Evolutionary conservation across 2,888 invertebrate genomes (phyloP), one percentile per base, ranked within the genome.

Genomic region (Corbicula japonica): DNA sequence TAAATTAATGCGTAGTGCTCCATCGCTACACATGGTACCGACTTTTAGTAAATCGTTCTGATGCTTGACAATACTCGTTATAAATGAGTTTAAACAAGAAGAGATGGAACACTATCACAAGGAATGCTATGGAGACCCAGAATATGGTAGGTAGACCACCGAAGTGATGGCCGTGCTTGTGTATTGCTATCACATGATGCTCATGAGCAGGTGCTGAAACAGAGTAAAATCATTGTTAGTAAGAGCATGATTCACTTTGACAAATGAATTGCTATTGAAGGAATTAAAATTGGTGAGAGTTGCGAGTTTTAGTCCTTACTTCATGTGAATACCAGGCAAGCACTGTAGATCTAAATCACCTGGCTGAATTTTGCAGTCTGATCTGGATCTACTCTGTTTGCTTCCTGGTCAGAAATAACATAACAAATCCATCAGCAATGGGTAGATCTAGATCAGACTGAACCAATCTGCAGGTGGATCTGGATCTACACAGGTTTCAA

Each of bases 51-150:
- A 86, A 90, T 26, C 88, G 74, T n/a, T 90, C 90, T 60, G 89
- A 87, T 15, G 90, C 90, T 38, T 87, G 87, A 73, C 97, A 97
- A 93, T 97, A 97, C 93, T 98, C 98, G 89, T 97, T 97, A 94
- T 97, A 97, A 85, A 98, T 97, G 87, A 98, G 95, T 94, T 98
- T 97, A 94, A 97, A 97, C 34, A 98, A 95, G 94, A 98, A 98
- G 89, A 98, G 95, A 94, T 98, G 98, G 94, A 98, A 98, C 88
- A 97, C 95, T 76, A 97, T 95, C 88, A 98, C 97, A 83, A 98
- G 95, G 91, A 96, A 95, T 92, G 97, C 96, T 85, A 98, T 96
- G 79, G 97, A 96, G 58, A 97, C 96, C 98, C 98, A 98, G 94
- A 98, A 98, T 58, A 98, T 94, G 0, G 97, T 96, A 52, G 98